phyloP scores from a whole-genome alignment of 1,140 invertebrate species.

The Heliconius hermathena region DNA sequence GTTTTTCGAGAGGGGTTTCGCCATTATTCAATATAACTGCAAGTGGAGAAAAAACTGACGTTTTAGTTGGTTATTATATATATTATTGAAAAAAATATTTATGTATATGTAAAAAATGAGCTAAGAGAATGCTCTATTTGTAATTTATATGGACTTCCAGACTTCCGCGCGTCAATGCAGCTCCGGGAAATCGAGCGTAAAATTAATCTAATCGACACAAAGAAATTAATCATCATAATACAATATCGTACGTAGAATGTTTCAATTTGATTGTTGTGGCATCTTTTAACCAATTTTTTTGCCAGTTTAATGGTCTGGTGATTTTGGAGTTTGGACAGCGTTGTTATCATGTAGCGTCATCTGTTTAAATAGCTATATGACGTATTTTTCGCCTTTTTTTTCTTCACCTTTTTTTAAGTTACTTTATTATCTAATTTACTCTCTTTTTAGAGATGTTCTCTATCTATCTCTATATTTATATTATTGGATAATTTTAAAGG shows the following conservation, averaged over 20 bases:
- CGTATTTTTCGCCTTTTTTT: neutral
- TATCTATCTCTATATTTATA: too few species aligned
- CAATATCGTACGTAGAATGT: slow-evolving; percentile 2
- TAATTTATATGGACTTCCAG: neutral
- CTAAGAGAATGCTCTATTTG: neutral
- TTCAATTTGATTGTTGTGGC: slow-evolving; percentile 1
- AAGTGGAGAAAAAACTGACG: too few species aligned
- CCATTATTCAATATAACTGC: too few species aligned
- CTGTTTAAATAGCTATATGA: neutral
- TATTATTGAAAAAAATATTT: neutral
- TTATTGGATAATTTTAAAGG: too few species aligned
- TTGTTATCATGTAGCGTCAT: neutral
- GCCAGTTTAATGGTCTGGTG: slow-evolving; percentile 18
- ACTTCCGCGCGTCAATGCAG: neutral
- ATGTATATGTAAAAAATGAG: neutral
- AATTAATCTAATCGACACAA: slow-evolving; percentile 15
- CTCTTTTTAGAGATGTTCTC: too few species aligned
- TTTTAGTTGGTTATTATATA: too few species aligned
- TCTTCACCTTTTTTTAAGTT: neutral
- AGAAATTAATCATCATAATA: slow-evolving; percentile 14
- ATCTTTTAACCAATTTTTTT: slow-evolving; percentile 15
- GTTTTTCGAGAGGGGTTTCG: too few species aligned
- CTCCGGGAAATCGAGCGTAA: neutral
- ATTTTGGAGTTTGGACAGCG: neutral
- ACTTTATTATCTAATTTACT: neutral